Evolutionary conservation across 2,113 vertebrate species (phyloP).

Genomic region (Cricetomys ansorgei): DNA sequence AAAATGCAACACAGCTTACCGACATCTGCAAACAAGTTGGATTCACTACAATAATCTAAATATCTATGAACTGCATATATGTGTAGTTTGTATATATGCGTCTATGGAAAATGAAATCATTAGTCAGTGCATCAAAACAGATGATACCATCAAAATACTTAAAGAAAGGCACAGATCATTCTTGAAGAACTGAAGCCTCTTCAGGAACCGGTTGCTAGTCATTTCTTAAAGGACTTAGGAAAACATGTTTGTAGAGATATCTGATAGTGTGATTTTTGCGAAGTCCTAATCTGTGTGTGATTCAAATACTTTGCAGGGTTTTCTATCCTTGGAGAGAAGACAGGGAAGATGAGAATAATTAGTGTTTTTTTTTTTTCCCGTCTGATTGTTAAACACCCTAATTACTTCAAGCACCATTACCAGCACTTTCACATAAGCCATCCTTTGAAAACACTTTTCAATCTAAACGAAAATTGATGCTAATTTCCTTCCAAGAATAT

Average conservation of each 20-base stretch:
- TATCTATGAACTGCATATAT: background rate
- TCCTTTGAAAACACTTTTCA: conserved; percentile 68
- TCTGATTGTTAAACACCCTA: conserved; percentile 68
- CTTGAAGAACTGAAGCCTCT: background rate
- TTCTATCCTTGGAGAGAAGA: background rate
- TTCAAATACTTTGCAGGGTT: conserved; percentile 11
- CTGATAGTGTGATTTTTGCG: background rate
- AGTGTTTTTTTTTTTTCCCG: conserved; percentile 18
- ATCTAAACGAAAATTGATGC: conserved; percentile 68
- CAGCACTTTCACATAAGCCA: conserved; percentile 21
- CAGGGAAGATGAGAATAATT: conserved; percentile 44
- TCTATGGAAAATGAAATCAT: background rate
- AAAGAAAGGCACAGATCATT: background rate
- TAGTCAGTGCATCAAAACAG: background rate
- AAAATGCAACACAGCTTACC: background rate
- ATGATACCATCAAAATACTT: background rate
- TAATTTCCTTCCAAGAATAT: conserved; percentile 70
- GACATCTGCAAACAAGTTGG: conserved; percentile 42
- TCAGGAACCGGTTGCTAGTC: background rate
- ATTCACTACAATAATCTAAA: conserved; percentile 8
- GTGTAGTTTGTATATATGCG: background rate
- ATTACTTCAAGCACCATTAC: conserved; percentile 71
- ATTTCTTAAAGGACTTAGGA: conserved; percentile 1
- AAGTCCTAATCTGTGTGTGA: background rate
- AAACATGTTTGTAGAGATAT: conserved; percentile 43